phyloP scores from a whole-genome alignment of 1,140 invertebrate genomes.

The Gonatopus flavifemur region DNA sequence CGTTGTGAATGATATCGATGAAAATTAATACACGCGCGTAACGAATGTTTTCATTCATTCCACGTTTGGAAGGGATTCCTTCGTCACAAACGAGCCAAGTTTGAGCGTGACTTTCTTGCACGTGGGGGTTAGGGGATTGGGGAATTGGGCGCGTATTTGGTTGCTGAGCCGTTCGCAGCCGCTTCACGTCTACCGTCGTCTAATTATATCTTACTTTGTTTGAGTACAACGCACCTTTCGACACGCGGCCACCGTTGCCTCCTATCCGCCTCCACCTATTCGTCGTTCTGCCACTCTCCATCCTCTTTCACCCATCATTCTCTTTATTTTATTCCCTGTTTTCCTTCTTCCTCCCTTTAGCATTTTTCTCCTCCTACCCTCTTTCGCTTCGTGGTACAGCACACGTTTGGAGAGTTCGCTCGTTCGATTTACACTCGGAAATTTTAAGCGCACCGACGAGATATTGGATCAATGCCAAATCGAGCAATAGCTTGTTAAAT shows the following conservation, averaged over 20 bases:
- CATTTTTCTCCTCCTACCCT: background rate
- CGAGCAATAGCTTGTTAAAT: slow-evolving; percentile 40
- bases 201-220: slow-evolving; percentile 58
- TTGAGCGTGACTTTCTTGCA: slow-evolving; percentile 34
- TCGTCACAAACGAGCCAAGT: no score
- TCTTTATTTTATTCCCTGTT: background rate
- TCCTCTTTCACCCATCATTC: background rate
- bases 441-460: no score
- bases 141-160: no score
- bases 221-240: slow-evolving; percentile 58
- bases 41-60: no score
- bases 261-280: slow-evolving; percentile 26
- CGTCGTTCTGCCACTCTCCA: slow-evolving; percentile 12
- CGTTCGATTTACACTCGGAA: background rate
- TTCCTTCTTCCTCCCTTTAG: background rate
- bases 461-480: slow-evolving; percentile 45
- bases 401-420: no score
- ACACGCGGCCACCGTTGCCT: slow-evolving; percentile 33
- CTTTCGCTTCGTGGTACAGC: background rate
- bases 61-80: no score
- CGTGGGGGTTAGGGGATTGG: slow-evolving; percentile 25
- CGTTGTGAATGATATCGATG: no score
- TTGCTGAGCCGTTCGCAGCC: slow-evolving; percentile 28
- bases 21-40: no score
- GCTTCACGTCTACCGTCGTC: slow-evolving; percentile 33